Conservation (phyloP, 2,797 vertebrate species). For the Cephalopachus bancanus region DNA sequence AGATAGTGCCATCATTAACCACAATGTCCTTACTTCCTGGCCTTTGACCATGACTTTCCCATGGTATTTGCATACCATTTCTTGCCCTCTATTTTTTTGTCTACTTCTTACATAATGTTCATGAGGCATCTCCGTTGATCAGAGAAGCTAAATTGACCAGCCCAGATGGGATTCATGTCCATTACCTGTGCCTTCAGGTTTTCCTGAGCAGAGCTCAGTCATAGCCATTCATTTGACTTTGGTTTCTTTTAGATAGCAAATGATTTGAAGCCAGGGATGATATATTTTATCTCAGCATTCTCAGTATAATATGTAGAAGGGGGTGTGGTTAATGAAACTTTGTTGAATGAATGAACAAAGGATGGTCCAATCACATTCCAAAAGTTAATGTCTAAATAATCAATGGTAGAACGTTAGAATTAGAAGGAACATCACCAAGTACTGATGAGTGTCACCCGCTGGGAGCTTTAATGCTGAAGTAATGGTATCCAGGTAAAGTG, state of each 20-base stretch:
- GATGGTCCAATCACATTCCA: not conserved
- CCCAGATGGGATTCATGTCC: not conserved
- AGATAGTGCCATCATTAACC: not conserved
- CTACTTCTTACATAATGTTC: not conserved
- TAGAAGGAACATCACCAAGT: not conserved
- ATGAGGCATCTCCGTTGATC: not conserved
- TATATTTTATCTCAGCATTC: not conserved
- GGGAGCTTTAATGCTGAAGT: not conserved
- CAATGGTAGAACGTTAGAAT: not conserved
- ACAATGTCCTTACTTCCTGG: not conserved
- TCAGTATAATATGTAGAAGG: not conserved
- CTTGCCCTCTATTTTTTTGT: not conserved
- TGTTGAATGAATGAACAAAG: not conserved
- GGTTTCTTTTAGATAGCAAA: not conserved
- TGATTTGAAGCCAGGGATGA: not conserved
- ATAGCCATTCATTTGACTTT: not conserved
- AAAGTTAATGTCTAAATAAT: not conserved
- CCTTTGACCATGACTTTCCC: not conserved
- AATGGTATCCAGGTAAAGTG: not conserved
- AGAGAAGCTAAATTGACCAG: not conserved
- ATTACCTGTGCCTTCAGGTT: not conserved
- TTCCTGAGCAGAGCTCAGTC: not conserved
- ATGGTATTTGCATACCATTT: not conserved
- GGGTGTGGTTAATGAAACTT: not conserved
- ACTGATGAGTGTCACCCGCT: not conserved